Percentiles rank a stretch among this genome's conserved stretches.
Conservation (phyloP, 1,140 invertebrate genomes). For the Drosophila ogumai region DNA sequence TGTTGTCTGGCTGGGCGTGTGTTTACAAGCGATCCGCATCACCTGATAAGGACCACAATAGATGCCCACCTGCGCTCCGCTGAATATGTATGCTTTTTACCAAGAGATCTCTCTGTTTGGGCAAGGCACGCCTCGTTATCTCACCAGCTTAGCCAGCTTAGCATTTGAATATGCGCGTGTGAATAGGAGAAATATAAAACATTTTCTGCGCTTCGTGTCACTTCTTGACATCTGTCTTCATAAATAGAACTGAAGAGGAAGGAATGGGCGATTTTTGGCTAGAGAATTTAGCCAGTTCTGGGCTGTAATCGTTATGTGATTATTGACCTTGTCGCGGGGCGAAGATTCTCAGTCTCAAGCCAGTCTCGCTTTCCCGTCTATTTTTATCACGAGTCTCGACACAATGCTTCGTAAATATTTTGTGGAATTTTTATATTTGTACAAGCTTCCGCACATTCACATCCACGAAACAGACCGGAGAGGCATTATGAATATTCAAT, state of each 20-base stretch:
- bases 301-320: constrained; percentile 31
- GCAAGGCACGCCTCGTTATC: constrained; percentile 63
- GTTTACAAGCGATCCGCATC: constrained; percentile 39
- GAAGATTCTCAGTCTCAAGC: constrained; percentile 32
- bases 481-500: constrained; percentile 76
- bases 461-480: constrained; percentile 14
- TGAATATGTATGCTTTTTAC: constrained; percentile 24
- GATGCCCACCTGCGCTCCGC: constrained; percentile 34
- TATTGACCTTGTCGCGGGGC: constrained; percentile 18
- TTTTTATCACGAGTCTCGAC: constrained; percentile 64
- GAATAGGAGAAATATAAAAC: constrained; percentile 45
- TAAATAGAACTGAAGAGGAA: constrained; percentile 30
- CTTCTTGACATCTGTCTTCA: constrained; percentile 39
- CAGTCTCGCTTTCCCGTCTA: constrained; percentile 17
- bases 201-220: constrained; percentile 17
- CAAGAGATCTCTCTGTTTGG: constrained; percentile 6
- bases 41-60: constrained; percentile 51
- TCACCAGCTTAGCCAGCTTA: constrained; percentile 53
- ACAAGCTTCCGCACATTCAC: constrained; percentile 78
- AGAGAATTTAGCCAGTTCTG: constrained; percentile 1
- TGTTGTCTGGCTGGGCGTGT: constrained; percentile 29
- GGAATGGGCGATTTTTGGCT: neutral
- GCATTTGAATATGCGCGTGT: constrained; percentile 71
- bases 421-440: constrained; percentile 44
- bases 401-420: constrained; percentile 76